Base-by-base conservation (phyloP, 2,797 vertebrate genomes). In the Champsocephalus esox region DNA sequence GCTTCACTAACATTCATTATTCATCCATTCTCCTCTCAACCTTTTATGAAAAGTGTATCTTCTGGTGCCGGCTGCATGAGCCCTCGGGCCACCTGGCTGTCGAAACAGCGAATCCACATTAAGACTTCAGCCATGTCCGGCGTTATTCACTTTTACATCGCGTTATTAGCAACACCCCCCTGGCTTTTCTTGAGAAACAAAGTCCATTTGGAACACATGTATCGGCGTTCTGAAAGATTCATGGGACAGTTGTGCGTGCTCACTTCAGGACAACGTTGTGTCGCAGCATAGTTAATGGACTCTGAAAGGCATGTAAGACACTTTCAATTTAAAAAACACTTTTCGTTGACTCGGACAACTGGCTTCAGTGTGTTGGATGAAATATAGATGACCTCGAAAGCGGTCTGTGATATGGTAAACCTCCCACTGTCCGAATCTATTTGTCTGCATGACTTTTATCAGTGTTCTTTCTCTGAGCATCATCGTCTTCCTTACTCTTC, bases 21-120 rank as follows among this genome's bases (percentile, higher is more conserved):
- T 91, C 77, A 94, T 73, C 44, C 17, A 5, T 50, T 38, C 34
- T 63, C 70, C 69, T 56, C 76, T 85, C 64, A 77, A 75, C 73
- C 70, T 82, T 78, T 72, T 75, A 70, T 80, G 50, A 89, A 89
- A 88, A 80, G 71, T 45, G 74, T 57, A 58, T 85, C 83, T 83
- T 63, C 56, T 17, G 56, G 82, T 9, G 34, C 61, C 17, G 21
- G 3, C 50, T 71, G 34, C 74, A 61, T 9, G 67, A 84, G 64
- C 89, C 90, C 88, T 72, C 38, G 12, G 88, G 73, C 74, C 83
- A 82, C 84, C 87, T 88, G 83, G 63, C 70, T 79, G 67, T 14
- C 70, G 59, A 84, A 93, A 94, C 94, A 94, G 62, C 59, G 65
- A 89, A 92, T 88, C 58, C 75, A 92, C 92, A 94, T 95, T 94